These are phyloP conservation scores for Cerastis rubricosa DNA, from an alignment of 2,888 invertebrate species.

Conservation along the genomic window DNA sequence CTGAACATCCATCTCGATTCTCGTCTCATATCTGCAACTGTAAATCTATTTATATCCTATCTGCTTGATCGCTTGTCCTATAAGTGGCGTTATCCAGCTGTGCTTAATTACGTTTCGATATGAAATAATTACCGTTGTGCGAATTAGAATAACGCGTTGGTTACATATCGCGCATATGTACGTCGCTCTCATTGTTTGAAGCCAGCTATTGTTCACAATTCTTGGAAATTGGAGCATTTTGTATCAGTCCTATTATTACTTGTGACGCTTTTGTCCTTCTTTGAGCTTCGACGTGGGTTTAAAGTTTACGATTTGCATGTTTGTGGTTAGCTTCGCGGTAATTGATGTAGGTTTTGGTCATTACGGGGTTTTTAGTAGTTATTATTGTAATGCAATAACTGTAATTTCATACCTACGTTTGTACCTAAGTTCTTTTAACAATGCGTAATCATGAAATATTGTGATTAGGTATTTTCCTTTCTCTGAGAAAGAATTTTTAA, in stretches of 20 bases:
- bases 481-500: conserved; percentile 36
- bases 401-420: conserved; percentile 3
- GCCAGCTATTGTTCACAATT: conserved; percentile 54
- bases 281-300: conserved; percentile 24
- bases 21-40: conserved; percentile 35
- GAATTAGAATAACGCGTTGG: conserved; percentile 65
- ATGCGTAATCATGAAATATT: not conserved
- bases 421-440: conserved; percentile 6
- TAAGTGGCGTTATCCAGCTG: conserved; percentile 59
- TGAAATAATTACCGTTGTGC: conserved; percentile 68
- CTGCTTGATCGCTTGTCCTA: conserved; percentile 47
- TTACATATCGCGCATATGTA: conserved; percentile 57
- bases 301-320: conserved; percentile 39
- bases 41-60: conserved; percentile 50
- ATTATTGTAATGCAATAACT: conserved; percentile 13
- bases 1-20: conserved; percentile 18
- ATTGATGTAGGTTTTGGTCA: conserved; percentile 6
- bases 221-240: conserved; percentile 53
- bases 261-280: conserved; percentile 29
- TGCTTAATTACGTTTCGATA: conserved; percentile 70
- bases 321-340: conserved; percentile 46
- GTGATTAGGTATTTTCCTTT: conserved; percentile 20
- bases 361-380: conserved; percentile 4
- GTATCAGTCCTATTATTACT: conserved; percentile 42
- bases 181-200: conserved; percentile 44